A percentile compares a stretch with the other conserved stretches of the same genome.
Conservation (phyloP, 2,888 invertebrate genomes). For the Drosophila suboccidentalis region DNA sequence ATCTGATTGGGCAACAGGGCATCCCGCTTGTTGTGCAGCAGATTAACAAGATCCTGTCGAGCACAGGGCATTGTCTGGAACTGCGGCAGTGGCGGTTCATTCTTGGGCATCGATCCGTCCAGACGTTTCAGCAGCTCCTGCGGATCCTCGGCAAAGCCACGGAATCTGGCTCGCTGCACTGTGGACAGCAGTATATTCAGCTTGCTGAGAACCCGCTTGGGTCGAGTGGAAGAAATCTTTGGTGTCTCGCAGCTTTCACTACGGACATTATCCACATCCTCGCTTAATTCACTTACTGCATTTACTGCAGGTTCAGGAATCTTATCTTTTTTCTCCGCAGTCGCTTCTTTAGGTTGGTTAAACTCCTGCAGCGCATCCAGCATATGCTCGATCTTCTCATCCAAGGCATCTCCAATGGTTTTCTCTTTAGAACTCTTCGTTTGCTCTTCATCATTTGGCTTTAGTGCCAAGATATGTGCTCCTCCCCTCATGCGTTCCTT, state of each 20-base stretch:
- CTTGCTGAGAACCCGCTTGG: conserved; percentile 7
- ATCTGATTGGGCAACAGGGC: conserved; percentile 21
- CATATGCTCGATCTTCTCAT: conserved; percentile 22
- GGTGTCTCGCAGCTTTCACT: background rate
- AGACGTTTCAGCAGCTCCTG: background rate
- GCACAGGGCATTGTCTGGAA: conserved; percentile 57
- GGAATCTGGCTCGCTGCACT: conserved; percentile 46
- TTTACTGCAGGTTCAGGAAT: background rate
- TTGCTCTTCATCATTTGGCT: background rate
- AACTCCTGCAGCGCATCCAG: conserved; percentile 29
- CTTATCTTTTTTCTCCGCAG: background rate
- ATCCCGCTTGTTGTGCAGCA: conserved; percentile 36
- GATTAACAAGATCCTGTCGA: conserved; percentile 21
- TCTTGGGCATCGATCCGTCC: background rate
- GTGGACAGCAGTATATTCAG: conserved; percentile 32
- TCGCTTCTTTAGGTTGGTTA: background rate
- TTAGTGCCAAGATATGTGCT: background rate
- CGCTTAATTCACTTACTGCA: background rate
- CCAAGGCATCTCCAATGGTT: conserved; percentile 22
- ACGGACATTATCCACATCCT: background rate
- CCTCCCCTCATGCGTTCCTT: conserved; percentile 34
- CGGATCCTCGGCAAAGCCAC: conserved; percentile 32
- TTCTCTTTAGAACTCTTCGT: background rate
- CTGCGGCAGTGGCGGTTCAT: conserved; percentile 53
- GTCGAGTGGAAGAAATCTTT: background rate